A percentile compares a stretch with the other conserved stretches of the same genome.
phyloP scores from a whole-genome alignment of 2,113 vertebrate species.

The Scomber japonicus region DNA sequence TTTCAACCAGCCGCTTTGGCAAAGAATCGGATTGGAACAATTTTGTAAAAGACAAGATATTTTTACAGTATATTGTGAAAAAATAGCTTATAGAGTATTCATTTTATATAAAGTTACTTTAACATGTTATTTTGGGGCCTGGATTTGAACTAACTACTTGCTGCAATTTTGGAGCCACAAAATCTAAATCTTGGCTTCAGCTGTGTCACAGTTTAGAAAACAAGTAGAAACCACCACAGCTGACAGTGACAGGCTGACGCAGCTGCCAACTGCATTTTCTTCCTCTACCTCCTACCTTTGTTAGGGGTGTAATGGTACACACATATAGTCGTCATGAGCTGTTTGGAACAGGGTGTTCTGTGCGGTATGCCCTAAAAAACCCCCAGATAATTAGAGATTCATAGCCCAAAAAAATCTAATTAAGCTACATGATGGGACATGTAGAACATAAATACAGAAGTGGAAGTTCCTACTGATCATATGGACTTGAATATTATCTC shows the following conservation, averaged over 20 bases:
- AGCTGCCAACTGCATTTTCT: not conserved
- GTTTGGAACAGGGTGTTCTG: not conserved
- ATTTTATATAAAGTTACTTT: not conserved
- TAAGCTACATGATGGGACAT: not conserved
- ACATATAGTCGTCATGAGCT: too few relatives aligned
- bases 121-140: not conserved
- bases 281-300: not conserved
- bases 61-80: not conserved
- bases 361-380: not conserved
- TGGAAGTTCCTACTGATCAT: not conserved
- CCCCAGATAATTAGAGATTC: not conserved
- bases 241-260: not conserved
- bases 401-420: not conserved
- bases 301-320: not conserved
- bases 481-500: not conserved
- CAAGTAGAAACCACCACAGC: not conserved
- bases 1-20: conserved; percentile 25
- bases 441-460: not conserved
- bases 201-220: not conserved
- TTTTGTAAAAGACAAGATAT: conserved; percentile 10
- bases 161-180: not conserved
- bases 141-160: not conserved
- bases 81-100: not conserved
- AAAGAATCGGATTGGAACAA: not conserved
- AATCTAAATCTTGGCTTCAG: not conserved